These are phyloP conservation scores for Centruroides vittatus DNA, from an alignment of 1,140 invertebrate genomes.

Conservation along the genomic window DNA sequence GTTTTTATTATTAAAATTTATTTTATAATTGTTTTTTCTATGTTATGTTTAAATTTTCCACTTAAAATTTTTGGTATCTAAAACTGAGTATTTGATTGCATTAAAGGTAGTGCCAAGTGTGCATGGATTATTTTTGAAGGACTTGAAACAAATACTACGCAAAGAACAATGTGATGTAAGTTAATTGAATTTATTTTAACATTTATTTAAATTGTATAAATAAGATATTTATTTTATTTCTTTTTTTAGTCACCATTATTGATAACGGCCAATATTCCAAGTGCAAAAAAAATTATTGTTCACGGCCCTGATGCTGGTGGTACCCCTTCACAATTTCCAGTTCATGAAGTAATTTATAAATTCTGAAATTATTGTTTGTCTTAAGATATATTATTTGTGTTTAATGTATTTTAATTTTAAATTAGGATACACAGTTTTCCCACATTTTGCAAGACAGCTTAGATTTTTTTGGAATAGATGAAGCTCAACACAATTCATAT, in stretches of 20 bases:
- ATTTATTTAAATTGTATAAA: not conserved
- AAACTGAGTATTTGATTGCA: conserved; percentile 14
- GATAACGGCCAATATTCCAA: conserved; percentile 95
- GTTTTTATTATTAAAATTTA: conserved; percentile 7
- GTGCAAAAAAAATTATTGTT: conserved; percentile 97
- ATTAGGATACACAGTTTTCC: conserved; percentile 81
- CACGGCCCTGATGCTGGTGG: conserved; percentile 84
- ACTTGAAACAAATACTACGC: conserved; percentile 93
- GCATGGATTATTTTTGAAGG: conserved; percentile 98
- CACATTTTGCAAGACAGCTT: conserved; percentile 89
- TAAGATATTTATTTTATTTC: not conserved
- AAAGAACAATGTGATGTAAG: conserved; percentile 95
- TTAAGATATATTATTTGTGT: too few relatives aligned
- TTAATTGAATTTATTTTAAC: not conserved
- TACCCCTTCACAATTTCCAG: conserved; percentile 95
- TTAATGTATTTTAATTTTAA: too few relatives aligned
- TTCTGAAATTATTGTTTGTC: too few relatives aligned
- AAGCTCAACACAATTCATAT: conserved; percentile 72
- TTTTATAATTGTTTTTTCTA: not conserved
- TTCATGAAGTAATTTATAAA: conserved; percentile 52
- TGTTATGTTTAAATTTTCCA: too few relatives aligned
- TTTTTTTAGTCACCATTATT: conserved; percentile 60
- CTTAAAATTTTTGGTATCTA: conserved; percentile 4
- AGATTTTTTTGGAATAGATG: conserved; percentile 94
- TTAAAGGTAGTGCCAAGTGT: conserved; percentile 77